phyloP scores from a whole-genome alignment of 1,140 invertebrate species.

The Bathynomus jamesi region DNA sequence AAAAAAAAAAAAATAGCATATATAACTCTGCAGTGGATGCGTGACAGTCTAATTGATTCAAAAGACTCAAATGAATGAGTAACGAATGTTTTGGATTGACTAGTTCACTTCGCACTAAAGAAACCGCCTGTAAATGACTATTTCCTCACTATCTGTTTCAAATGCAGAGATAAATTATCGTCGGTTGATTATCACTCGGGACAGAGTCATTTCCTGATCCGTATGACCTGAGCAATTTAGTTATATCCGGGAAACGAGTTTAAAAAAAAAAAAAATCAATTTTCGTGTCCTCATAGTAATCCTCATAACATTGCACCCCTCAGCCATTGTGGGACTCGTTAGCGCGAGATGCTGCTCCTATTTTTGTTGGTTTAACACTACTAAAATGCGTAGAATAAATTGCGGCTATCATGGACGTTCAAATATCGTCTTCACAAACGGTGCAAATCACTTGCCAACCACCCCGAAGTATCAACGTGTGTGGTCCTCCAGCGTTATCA shows the following conservation, averaged over 20 bases:
- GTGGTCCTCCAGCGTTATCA: slow-evolving; percentile 21
- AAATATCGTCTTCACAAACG: slow-evolving; percentile 28
- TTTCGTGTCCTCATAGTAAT: not conserved
- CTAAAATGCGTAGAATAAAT: slow-evolving; percentile 31
- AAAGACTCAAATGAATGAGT: not conserved
- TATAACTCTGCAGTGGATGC: too few relatives aligned
- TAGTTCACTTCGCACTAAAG: not conserved
- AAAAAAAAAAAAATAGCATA: not conserved
- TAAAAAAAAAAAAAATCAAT: not conserved
- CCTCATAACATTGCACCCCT: not conserved
- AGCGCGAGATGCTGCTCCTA: not conserved
- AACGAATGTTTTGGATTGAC: not conserved
- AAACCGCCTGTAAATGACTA: not conserved
- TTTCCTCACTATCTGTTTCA: not conserved
- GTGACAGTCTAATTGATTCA: not conserved
- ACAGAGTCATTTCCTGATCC: not conserved
- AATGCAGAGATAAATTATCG: not conserved
- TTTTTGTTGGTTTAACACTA: slow-evolving; percentile 24
- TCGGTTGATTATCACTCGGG: not conserved
- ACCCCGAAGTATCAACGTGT: slow-evolving; percentile 22
- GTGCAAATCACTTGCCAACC: slow-evolving; percentile 34
- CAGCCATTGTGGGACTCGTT: not conserved
- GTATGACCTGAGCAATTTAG: not conserved
- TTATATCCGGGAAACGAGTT: not conserved
- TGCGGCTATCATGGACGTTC: slow-evolving; percentile 29